These are phyloP conservation scores for Procambarus clarkii DNA, from an alignment of 1,140 invertebrate genomes.

Conservation along the genomic window DNA sequence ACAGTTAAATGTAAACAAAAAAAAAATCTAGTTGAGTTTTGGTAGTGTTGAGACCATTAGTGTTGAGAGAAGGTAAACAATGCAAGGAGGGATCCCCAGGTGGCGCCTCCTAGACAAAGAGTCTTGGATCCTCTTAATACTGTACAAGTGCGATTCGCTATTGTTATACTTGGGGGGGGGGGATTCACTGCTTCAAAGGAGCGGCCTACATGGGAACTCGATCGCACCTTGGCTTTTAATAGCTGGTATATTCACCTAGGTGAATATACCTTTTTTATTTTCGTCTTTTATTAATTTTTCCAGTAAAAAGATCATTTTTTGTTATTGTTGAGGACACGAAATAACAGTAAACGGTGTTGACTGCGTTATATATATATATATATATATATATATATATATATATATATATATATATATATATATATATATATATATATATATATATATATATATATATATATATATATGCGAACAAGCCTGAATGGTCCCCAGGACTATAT, in stretches of 20 bases:
- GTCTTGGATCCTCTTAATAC: slow-evolving; percentile 43
- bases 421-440: no score
- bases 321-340: neutral
- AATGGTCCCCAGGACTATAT: no score
- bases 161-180: slow-evolving; percentile 7
- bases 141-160: slow-evolving; percentile 53
- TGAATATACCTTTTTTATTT: neutral
- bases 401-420: no score
- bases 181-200: slow-evolving; percentile 24
- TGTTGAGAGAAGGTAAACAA: neutral
- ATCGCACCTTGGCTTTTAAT: neutral
- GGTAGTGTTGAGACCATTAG: neutral
- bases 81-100: slow-evolving; percentile 20
- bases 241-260: neutral
- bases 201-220: neutral
- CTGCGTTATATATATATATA: no score
- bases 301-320: neutral
- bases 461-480: no score
- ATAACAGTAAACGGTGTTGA: no score
- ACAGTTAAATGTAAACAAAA: neutral
- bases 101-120: slow-evolving; percentile 32
- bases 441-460: no score
- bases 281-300: neutral
- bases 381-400: no score
- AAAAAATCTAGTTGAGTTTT: no score